Base-by-base conservation (phyloP, 2,113 vertebrate species). In the Jaculus jaculus region DNA sequence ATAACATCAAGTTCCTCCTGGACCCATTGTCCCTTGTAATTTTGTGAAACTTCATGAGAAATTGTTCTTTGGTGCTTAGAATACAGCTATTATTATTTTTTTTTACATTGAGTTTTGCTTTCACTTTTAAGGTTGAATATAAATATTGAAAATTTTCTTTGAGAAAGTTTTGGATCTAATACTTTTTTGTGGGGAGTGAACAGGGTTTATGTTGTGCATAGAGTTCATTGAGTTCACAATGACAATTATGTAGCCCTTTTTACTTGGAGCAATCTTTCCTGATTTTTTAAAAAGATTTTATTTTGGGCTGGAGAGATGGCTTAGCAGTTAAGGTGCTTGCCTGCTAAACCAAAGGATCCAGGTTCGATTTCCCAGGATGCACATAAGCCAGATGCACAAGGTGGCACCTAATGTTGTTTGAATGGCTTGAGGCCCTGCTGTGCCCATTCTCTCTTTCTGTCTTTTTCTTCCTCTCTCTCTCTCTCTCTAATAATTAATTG, bases 81-180 rank as follows among this genome's bases (percentile, higher is more conserved):
- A 75, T 63, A 88, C 16, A 79, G 13, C 9, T 42, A 21, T 79
- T 84, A 6, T 47, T 47, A 6, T 47, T 84, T 83, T 84, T 94
- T 83, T 81, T 54, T 78, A 47, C 28, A 17, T 89, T 78, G 37
- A 87, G 42, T 71, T 94, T 73, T 75, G 86, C 82, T 93, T 74
- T 69, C 26, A 23, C 71, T 88, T 91, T n/a, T 90, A 20, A 83
- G 69, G 20, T 87, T 94, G 24, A 87, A 85, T 72, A 47, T 89
- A 39, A 85, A 63, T 88, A 92, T 72, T 92, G 3, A 12, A 37
- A 10, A 87, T 89, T 95, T 92, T 90, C n/a, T 89, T 90, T 54
- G 42, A 69, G 13, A 54, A 54, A 54, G 24, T 63, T 63, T 63
- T 54, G 11, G 10, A 54, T 12, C 54, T 88, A 51, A 72, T 24